Evolutionary conservation across 1,140 invertebrate species (phyloP), one percentile per base, ranked within the genome.

Genomic region (Heliothis subflexa): DNA sequence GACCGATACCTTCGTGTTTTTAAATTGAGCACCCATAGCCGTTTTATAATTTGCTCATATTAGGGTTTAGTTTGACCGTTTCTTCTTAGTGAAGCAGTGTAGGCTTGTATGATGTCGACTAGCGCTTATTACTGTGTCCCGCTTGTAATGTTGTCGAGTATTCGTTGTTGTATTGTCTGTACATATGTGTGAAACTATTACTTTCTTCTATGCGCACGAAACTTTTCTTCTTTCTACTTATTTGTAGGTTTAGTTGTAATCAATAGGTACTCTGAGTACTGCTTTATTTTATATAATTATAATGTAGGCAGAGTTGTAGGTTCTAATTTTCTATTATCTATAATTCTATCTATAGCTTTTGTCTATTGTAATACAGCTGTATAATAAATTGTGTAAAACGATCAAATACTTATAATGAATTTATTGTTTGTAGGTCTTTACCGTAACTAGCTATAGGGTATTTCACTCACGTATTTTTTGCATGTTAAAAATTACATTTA

Each of bases 21-120:
- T 83, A 81, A 89, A 91, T 94, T 94, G 92, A 93, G 91, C 93
- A 93, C 92, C 86, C 89, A 88, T 78, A 71, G 76, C 85, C 82
- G 79, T 86, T 84, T 92, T 91, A 86, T 90, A 87, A 83, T 90
- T 92, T 92, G 88, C 90, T 88, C 49, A 66, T 54, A 45, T 33
- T 74, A 71, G 72, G 54, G 55, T 76, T 71, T 76, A 75, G 78
- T 52, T 57, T 75, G 45, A 70, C 49, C 61, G 18, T 49, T 59
- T 61, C 25, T 78, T 71, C 76, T 57, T 61, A 77, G 74, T 47
- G 50, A 52, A 47, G 74, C 62, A 45, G 52, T 77, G n/a, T 64
- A 75, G 55, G 57, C 52, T 25, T 75, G 47, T 75, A 72, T 33
- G 47, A 75, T 59, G 40, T 78, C 28, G 11, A 14, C 71, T 76